These are phyloP conservation scores for Echinops telfairi DNA, from an alignment of 2,113 vertebrate genomes.

Conservation along the genomic window DNA sequence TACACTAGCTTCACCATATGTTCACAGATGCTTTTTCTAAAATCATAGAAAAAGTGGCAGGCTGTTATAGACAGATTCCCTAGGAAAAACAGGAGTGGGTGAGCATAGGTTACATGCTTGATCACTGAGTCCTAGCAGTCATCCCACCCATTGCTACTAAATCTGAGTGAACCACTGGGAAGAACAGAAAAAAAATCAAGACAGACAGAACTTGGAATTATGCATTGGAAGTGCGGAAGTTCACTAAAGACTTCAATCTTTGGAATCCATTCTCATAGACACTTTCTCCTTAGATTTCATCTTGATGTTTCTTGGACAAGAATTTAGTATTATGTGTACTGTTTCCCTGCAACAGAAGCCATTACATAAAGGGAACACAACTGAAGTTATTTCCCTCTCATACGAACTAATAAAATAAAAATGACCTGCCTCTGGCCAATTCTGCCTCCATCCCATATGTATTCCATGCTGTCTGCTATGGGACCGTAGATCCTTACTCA, in stretches of 20 bases:
- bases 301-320: conserved; percentile 11
- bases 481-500: background rate
- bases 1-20: conserved; percentile 53
- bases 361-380: background rate
- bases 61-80: background rate
- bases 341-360: background rate
- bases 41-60: conserved; percentile 59
- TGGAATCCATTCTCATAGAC: background rate
- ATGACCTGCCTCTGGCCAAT: background rate
- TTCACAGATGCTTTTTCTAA: conserved; percentile 25
- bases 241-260: background rate
- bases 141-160: conserved; percentile 21
- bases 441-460: background rate
- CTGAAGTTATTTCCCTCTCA: background rate
- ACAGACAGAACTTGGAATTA: background rate
- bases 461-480: background rate
- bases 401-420: conserved; percentile 30
- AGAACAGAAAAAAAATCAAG: too few relatives aligned
- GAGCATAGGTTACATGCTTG: background rate
- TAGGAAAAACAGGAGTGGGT: conserved; percentile 5
- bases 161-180: background rate
- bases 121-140: background rate
- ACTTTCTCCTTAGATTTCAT: conserved; percentile 9
- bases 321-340: conserved; percentile 18
- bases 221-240: background rate